Base-by-base conservation (phyloP, 1,140 invertebrate genomes). In the Fragariocoptes setiger region DNA sequence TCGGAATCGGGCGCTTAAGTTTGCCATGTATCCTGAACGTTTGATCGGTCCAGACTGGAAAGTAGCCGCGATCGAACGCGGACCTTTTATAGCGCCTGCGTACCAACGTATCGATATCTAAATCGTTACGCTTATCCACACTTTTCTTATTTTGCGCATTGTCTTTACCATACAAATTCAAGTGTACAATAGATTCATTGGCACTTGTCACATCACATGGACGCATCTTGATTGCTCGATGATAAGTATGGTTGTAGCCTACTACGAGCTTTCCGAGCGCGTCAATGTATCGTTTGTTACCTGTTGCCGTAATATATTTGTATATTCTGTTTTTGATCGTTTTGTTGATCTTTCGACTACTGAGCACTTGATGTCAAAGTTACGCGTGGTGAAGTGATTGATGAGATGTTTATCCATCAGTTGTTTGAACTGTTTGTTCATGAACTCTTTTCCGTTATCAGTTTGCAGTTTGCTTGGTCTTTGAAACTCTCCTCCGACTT, bases 251-350 rank as follows among this genome's bases (percentile, higher is more conserved):
- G 51, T 64, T 63, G 45, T 63, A 63, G 19, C 48, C 39, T 16
- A 50, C 12, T 14, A 58, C 48, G 13, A 62, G 19, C 35, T 58
- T 37, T 15, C 42, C 36, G 38, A 62, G 47, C 4, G 53, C 51
- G 46, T 56, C 43, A 1, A 56, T 44, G 50, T 56, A 64, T 36
- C 54, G 53, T 42, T 57, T 52, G 19, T 48, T 54, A 4, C 56
- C 57, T 15, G 51, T 46, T 40, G 52, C 42, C 48, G 53, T 57
- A 46, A 63, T 61, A 37, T 48, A 58, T 42, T 52, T 53, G 46
- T 49, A 63, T 46, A 63, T 52, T 49, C 52, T 56, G 16, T 42
- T 46, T 54, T 61, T 62, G 37, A 64, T 42, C 16, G 56, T 62
- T 46, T 55, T 44, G 49, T 60, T 59, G 40, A 58, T 41, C 61